Evolutionary conservation across 35 echinoderm and acorn worm species (phyloP), one percentile per base, ranked within the genome.

Genomic region (Patiria miniata): DNA sequence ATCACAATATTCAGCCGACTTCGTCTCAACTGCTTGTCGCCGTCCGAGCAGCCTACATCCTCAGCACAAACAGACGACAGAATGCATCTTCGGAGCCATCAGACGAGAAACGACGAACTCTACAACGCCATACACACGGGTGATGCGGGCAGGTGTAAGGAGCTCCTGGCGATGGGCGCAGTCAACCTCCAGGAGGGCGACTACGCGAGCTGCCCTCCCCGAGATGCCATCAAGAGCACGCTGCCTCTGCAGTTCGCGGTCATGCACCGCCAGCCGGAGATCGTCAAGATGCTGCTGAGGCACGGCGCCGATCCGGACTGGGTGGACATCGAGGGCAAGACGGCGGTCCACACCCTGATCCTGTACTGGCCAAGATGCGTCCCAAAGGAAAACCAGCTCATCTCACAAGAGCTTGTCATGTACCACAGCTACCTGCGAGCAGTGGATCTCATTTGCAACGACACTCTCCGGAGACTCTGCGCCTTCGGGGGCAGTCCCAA

Each of bases 331-430:
- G 65, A 73, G 34, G 65, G 65, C 21, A 73, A 36, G 65, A 73
- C 65, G 34, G 65, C 65, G 14, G 29, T 73, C 7, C 65, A 73
- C 34, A 32, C 65, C 26, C 29, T 73, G 65, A 73, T 73, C 34
- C 26, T 73, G 29, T 36, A 30, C 65, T 73, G 65, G 65, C 65
- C 65, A 14, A 26, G 65, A 73, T 73, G 65, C 65, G 65, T 73
- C 26, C 65, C 65, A 14, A 73, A 73, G 34, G 29, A 34, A 14
- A 30, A 73, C 29, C 42, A 47, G 12, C 10, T 0, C 21, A 28
- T 32, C 26, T 73, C 26, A 22, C 65, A 73, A 7, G 65, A 30
- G 34, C 14, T 14, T 23, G 65, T 23, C 14, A 23, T 23, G 34
- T 73, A 73, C 34, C 65, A 30, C 21, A 22, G 7, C 19, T 30